A percentile compares a stretch with the other conserved stretches of the same genome.
These are phyloP conservation scores for Clanis bilineata DNA, from an alignment of 2,888 invertebrate genomes.

Conservation along the genomic window DNA sequence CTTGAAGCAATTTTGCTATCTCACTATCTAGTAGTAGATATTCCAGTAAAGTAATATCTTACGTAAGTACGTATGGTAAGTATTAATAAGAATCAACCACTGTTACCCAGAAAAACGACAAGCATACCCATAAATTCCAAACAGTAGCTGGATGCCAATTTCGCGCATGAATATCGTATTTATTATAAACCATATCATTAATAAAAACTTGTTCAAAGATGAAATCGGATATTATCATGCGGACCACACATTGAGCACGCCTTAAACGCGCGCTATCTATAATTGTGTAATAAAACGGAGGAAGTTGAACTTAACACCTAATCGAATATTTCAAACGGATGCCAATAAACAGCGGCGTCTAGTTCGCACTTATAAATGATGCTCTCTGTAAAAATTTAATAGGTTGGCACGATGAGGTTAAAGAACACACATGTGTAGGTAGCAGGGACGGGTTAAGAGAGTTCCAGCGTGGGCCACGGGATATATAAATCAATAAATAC, in stretches of 20 bases:
- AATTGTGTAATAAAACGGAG: background rate
- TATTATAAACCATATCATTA: background rate
- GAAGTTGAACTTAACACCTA: background rate
- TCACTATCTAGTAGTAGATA: no score
- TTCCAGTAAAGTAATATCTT: no score
- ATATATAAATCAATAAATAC: no score
- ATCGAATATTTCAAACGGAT: constrained; percentile 21
- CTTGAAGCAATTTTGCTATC: no score
- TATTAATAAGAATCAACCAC: background rate
- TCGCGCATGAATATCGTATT: background rate
- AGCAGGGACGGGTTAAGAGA: background rate
- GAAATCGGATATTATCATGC: background rate
- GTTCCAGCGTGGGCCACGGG: background rate
- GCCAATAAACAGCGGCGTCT: constrained; percentile 41
- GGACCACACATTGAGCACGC: constrained; percentile 1
- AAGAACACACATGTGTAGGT: constrained; percentile 34
- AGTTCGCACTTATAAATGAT: constrained; percentile 39
- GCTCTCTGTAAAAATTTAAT: constrained; percentile 46
- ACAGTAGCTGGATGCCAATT: background rate
- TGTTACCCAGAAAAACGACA: background rate
- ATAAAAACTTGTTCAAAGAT: background rate
- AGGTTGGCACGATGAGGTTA: constrained; percentile 39
- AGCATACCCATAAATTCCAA: background rate
- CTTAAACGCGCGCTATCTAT: background rate
- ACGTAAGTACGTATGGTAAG: no score